Evolutionary conservation across 2,113 vertebrate species (phyloP).

Genomic region (Otus sunia): DNA sequence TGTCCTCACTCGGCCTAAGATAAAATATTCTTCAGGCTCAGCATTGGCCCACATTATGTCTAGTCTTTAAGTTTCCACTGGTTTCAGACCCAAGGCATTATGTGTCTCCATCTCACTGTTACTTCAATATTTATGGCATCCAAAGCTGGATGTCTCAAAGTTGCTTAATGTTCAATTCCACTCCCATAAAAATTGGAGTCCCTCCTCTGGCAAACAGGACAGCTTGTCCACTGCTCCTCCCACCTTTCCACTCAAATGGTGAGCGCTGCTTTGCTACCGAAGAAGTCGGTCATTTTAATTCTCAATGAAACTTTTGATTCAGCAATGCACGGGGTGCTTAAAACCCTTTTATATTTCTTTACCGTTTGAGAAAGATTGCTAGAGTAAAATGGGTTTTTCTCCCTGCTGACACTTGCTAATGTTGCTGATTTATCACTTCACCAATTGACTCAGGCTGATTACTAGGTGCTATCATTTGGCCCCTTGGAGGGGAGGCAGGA

Average conservation of each 20-base stretch:
- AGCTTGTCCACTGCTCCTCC: not conserved
- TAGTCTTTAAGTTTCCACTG: constrained; percentile 66
- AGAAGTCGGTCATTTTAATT: not conserved
- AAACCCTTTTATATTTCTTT: not conserved
- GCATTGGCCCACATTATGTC: constrained; percentile 15
- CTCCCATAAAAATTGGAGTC: constrained; percentile 50
- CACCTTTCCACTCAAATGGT: not conserved
- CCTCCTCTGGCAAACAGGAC: constrained; percentile 32
- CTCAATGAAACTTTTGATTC: not conserved
- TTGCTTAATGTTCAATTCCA: constrained; percentile 51
- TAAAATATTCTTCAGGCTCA: constrained; percentile 61
- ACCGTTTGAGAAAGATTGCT: not conserved
- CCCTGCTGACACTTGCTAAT: not conserved
- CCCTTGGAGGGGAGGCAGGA: not conserved
- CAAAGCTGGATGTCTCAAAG: constrained; percentile 50
- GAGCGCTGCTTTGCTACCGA: fast-evolving
- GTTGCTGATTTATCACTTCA: not conserved
- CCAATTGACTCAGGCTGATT: not conserved
- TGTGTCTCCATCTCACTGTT: constrained; percentile 66
- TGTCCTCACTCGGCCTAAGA: constrained; percentile 58
- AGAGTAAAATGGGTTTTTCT: not conserved
- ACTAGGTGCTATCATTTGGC: not conserved
- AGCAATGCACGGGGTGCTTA: fast-evolving
- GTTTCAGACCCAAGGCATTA: constrained; percentile 63
- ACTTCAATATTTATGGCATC: constrained; percentile 61